Evolutionary conservation across 2,888 invertebrate species (phyloP), one percentile per base, ranked within the genome.

Genomic region (Conchocele bisecta): DNA sequence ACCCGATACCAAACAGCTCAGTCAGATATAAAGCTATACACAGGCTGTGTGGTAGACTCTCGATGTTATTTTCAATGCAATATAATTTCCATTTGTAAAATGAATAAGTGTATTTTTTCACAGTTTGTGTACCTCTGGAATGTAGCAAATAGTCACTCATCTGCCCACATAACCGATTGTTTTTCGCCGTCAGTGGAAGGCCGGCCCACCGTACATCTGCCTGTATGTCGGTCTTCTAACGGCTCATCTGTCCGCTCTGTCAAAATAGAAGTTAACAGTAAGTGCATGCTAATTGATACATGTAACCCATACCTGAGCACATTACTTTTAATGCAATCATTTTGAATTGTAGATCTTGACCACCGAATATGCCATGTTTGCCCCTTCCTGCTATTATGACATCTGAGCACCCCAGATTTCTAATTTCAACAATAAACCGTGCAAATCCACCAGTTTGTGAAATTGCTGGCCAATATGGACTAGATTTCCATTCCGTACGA

Each of bases 101-200:
- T 26, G 46, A 7, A 20, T 46, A 46, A 46, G 24, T 46, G 17
- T 20, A 46, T 28, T 46, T 46, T 46, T 46, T 46, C 11, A 46
- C 7, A 15, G 46, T 46, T 5, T 24, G 28, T 11, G 5, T 28
- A 46, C 46, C 28, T 46, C 28, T 46, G 13, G 42, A 46, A 4
- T 11, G 28, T 28, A 46, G 17, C 17, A 20, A 46, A 46, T 46
- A 26, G 7, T n/a, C 28, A 20, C 46, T 26, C 17, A 46, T 26
- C 5, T 17, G 11, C 9, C 28, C 46, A 46, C 24, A n/a, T n/a
- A n/a, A n/a, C n/a, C n/a, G n/a, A n/a, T n/a, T n/a, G n/a, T n/a
- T n/a, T n/a, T n/a, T n/a, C n/a, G n/a, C n/a, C n/a, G n/a, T n/a
- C n/a, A n/a, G n/a, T n/a, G n/a, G n/a, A n/a, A n/a, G n/a, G n/a